Conservation (phyloP, 1,140 invertebrate genomes). For the Oryctes rhinoceros region DNA sequence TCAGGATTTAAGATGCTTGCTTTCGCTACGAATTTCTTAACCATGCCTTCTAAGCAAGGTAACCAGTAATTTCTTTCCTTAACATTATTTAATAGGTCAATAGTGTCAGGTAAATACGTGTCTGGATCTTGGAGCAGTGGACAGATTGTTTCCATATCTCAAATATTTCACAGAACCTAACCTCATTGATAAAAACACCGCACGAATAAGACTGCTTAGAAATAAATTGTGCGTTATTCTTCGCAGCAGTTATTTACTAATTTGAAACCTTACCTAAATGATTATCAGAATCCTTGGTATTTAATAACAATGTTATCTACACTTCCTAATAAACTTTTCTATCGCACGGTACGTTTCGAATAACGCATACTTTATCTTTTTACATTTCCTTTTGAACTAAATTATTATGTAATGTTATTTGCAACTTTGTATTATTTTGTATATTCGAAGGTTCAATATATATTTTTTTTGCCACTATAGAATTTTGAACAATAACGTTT, state of each 20-base stretch:
- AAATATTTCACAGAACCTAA: slow-evolving; percentile 40
- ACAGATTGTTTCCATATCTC: slow-evolving; percentile 52
- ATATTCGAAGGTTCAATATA: neutral
- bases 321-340: slow-evolving; percentile 1
- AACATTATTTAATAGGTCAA: slow-evolving; percentile 84
- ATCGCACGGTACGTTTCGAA: slow-evolving; percentile 21
- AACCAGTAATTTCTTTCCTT: slow-evolving; percentile 94
- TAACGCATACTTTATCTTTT: slow-evolving; percentile 20
- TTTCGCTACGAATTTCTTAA: slow-evolving; percentile 77
- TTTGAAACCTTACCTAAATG: slow-evolving; percentile 29
- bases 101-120: slow-evolving; percentile 86
- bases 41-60: slow-evolving; percentile 85
- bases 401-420: slow-evolving; percentile 29
- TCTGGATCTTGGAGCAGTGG: slow-evolving; percentile 62
- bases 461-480: neutral
- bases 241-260: neutral
- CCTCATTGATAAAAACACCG: slow-evolving; percentile 38
- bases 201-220: slow-evolving; percentile 1
- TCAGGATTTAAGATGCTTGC: slow-evolving; percentile 82
- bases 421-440: neutral
- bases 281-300: slow-evolving; percentile 31
- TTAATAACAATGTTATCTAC: slow-evolving; percentile 23
- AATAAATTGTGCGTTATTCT: slow-evolving; percentile 16
- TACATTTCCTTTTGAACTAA: slow-evolving; percentile 9
- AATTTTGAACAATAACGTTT: slow-evolving; percentile 15